Base-by-base conservation (phyloP, 2,113 vertebrate species). In the Pelecanoides urinatrix region DNA sequence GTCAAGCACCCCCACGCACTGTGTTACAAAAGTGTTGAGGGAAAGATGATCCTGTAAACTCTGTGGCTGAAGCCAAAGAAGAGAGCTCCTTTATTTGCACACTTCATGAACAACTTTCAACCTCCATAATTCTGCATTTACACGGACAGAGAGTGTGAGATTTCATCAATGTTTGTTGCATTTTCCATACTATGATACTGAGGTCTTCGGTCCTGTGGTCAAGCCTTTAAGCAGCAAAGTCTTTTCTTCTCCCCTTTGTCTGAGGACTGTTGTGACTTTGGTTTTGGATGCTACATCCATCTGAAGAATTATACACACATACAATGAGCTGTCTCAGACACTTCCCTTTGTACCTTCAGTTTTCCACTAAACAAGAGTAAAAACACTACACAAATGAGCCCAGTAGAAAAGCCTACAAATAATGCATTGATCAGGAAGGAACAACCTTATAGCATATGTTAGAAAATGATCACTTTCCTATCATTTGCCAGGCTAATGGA, bases 11-110 rank as follows among this genome's bases (percentile, higher is more conserved):
- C n/a, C 1, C 63, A 44, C 4, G 2, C 72, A 6, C 15, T 3
- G 15, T 55, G n/a, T 19, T 58, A 74, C 26, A 5, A 2, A 67
- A 59, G 26, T 8, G 19, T 47, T 63, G 23, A 0, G 0, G 62
- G 29, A 71, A 83, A 44, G 88, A 15, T 42, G 42, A 42, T 71
- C 42, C 89, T 27, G 10, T 34, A 55, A 50, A 27, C 47, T 22
- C 49, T 17, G 55, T 19, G 44, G 20, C 53, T 88, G 53, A n/a
- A 58, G 62, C 29, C 62, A 65, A 75, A 78, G 34, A 66, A 53
- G 8, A 67, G 9, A 68, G 8, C 13, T 25, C 38, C 40, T 45
- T 86, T 53, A 49, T 62, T 38, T n/a, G n/a, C 61, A 26, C 10
- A 56, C 30, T 63, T 61, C 49, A 8, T 7, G 5, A 61, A 16